Conservation (phyloP, 2,113 vertebrate species). For the Microcebus lehilahytsara region DNA sequence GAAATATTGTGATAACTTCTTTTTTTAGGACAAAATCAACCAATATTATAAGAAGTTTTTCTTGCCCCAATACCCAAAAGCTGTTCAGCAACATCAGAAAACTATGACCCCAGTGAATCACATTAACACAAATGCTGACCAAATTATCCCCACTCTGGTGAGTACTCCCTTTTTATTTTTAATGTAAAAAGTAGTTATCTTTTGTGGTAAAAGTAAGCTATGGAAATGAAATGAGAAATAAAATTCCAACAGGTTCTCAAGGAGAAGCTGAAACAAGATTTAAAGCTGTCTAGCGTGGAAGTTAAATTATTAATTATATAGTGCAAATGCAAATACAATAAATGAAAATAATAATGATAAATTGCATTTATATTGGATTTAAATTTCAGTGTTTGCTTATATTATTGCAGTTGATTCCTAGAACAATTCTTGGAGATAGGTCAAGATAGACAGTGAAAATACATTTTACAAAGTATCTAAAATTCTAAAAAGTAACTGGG, state of each 20-base stretch:
- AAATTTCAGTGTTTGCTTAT: neutral
- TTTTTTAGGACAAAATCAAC: constrained; percentile 40
- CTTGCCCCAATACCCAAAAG: neutral
- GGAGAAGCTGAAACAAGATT: neutral
- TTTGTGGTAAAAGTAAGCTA: neutral
- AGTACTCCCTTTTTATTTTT: neutral
- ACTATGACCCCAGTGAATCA: neutral
- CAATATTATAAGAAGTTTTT: neutral
- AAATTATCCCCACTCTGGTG: neutral
- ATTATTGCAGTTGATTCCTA: neutral
- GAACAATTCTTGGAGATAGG: neutral
- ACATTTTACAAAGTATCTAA: neutral
- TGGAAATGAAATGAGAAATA: neutral
- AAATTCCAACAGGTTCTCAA: neutral
- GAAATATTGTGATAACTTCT: neutral
- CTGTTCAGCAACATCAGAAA: neutral
- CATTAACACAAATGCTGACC: neutral
- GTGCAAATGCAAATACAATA: neutral
- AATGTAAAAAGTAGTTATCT: neutral
- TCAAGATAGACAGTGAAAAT: neutral
- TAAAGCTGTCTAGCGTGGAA: neutral
- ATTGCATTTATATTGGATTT: neutral
- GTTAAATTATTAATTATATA: neutral
- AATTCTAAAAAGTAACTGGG: neutral
- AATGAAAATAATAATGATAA: neutral